These are phyloP conservation scores for Perdita meconis DNA, from an alignment of 2,888 invertebrate genomes.

Conservation along the genomic window DNA sequence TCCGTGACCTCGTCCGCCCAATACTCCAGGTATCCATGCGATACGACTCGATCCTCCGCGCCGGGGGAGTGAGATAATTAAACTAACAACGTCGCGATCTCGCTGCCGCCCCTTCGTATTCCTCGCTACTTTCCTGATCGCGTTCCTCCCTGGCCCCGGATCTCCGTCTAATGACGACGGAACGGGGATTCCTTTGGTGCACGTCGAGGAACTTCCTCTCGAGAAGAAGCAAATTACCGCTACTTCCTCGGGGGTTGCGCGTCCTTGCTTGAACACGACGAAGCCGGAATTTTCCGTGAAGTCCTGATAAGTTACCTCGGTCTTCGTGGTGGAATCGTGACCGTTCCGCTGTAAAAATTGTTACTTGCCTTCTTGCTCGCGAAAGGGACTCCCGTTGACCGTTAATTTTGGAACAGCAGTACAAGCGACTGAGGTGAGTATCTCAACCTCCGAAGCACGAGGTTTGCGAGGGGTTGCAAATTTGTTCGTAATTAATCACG, in stretches of 20 bases:
- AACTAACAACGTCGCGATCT: constrained; percentile 72
- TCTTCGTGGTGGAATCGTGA: background rate
- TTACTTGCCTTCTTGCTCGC: background rate
- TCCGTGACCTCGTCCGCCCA: constrained; percentile 13
- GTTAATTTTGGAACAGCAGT: too few species aligned
- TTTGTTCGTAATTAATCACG: too few species aligned
- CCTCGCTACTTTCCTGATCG: background rate
- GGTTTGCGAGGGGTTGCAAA: too few species aligned
- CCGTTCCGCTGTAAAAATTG: background rate
- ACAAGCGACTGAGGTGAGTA: too few species aligned
- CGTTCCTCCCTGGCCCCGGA: constrained; percentile 8
- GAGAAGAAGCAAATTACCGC: constrained; percentile 56
- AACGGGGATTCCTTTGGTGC: constrained; percentile 37
- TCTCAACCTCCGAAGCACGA: too few species aligned
- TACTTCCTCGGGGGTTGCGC: background rate
- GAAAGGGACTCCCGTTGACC: too few species aligned
- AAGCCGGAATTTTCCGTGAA: background rate
- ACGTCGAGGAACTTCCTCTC: constrained; percentile 31
- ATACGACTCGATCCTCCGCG: constrained; percentile 52
- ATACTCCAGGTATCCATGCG: constrained; percentile 22
- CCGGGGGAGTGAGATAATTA: constrained; percentile 73
- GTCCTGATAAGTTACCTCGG: background rate
- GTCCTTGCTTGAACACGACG: background rate
- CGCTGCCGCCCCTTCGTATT: background rate
- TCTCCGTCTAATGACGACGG: constrained; percentile 50